These are phyloP conservation scores for Campaea margaritaria DNA, from an alignment of 2,888 invertebrate species.

Conservation along the genomic window DNA sequence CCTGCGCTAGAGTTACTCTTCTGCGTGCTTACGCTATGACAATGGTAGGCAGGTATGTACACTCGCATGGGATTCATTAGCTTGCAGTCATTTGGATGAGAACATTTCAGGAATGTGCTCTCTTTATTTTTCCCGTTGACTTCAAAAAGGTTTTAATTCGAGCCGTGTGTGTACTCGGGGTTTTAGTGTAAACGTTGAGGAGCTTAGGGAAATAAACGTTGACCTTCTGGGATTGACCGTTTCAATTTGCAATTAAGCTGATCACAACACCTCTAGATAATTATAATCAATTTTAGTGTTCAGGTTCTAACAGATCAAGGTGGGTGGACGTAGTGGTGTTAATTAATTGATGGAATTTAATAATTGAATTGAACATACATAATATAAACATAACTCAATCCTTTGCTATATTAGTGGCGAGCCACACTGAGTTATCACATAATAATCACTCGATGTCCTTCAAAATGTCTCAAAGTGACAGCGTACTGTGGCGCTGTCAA, in stretches of 20 bases:
- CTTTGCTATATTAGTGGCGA: too few species aligned
- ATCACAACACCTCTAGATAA: background rate
- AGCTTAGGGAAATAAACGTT: background rate
- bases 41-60: constrained; percentile 26
- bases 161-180: constrained; percentile 30
- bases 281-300: background rate
- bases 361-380: too few species aligned
- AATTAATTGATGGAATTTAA: too few species aligned
- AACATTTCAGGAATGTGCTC: constrained; percentile 34
- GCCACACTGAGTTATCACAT: too few species aligned
- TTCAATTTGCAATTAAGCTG: background rate
- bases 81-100: constrained; percentile 37
- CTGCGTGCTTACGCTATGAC: constrained; percentile 16
- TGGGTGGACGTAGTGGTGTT: too few species aligned
- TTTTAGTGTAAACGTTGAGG: constrained; percentile 16
- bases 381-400: too few species aligned
- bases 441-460: too few species aligned
- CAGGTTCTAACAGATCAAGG: too few species aligned
- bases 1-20: background rate
- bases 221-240: background rate
- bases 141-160: constrained; percentile 38
- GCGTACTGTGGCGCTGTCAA: too few species aligned
- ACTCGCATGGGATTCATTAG: constrained; percentile 41
- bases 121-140: constrained; percentile 31
- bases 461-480: too few species aligned